Evolutionary conservation across 2,113 vertebrate genomes (phyloP).

Genomic region (Nanorana parkeri): DNA sequence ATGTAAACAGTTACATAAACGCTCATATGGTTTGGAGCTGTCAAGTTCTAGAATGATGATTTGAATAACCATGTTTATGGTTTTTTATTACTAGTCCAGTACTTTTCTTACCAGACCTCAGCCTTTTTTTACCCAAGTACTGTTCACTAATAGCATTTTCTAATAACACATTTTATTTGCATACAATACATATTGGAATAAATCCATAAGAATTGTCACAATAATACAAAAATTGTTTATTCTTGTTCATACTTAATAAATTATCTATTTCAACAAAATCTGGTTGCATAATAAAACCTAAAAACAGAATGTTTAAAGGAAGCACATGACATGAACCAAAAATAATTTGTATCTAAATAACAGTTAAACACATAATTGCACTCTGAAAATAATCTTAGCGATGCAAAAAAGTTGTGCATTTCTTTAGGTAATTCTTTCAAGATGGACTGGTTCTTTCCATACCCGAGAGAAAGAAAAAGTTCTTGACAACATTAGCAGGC

Average conservation of each 20-base stretch:
- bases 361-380: conserved; percentile 12
- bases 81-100: too few relatives aligned
- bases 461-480: not conserved
- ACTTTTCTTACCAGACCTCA: too few relatives aligned
- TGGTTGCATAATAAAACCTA: not conserved
- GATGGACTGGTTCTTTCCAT: not conserved
- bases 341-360: not conserved
- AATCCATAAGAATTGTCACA: not conserved
- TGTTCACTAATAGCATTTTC: too few relatives aligned
- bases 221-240: conserved; percentile 4
- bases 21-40: too few relatives aligned
- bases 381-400: not conserved
- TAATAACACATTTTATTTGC: not conserved
- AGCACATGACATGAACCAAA: not conserved
- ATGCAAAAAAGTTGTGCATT: not conserved
- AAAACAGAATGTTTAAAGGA: not conserved
- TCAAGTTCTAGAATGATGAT: too few relatives aligned
- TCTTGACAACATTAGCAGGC: not conserved
- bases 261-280: not conserved
- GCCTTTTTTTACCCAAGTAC: too few relatives aligned
- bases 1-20: too few relatives aligned
- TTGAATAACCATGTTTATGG: too few relatives aligned
- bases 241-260: not conserved
- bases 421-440: not conserved
- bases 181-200: not conserved